phyloP scores from a whole-genome alignment of 1,140 invertebrate species.

The Pectinophora gossypiella region DNA sequence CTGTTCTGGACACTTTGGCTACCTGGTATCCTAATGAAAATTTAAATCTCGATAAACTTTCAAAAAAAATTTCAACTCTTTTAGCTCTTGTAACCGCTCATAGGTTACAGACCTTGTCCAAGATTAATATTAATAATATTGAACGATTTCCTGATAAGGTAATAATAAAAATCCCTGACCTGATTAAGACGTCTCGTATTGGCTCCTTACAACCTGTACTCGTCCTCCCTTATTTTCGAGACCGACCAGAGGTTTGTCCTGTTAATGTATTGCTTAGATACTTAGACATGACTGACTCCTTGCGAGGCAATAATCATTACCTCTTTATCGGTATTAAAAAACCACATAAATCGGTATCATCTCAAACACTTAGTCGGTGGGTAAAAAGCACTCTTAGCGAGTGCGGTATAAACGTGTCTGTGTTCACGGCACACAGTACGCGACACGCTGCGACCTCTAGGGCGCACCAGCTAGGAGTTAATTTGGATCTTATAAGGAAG shows the following conservation, averaged over 20 bases:
- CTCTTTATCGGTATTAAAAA: conserved; percentile 5
- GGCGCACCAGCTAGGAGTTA: not conserved
- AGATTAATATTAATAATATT: conserved; percentile 9
- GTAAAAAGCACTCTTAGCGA: conserved; percentile 1
- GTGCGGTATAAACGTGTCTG: conserved; percentile 1
- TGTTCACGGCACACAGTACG: conserved; percentile 10
- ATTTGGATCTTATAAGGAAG: conserved; percentile 1
- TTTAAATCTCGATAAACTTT: not conserved
- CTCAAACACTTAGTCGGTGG: conserved; percentile 7
- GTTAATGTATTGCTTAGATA: not conserved
- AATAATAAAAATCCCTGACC: conserved; percentile 6
- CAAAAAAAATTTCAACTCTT: conserved; percentile 5
- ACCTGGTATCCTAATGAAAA: conserved; percentile 1
- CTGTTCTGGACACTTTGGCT: conserved; percentile 1
- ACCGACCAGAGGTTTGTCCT: not conserved
- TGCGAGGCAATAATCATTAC: not conserved
- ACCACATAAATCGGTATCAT: conserved; percentile 1
- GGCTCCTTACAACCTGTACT: conserved; percentile 1
- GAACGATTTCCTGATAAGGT: not conserved
- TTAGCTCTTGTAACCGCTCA: conserved; percentile 7
- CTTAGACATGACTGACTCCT: not conserved
- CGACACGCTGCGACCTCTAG: conserved; percentile 6
- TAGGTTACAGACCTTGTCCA: conserved; percentile 7
- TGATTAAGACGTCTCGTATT: conserved; percentile 1
- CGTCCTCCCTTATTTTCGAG: not conserved